Conservation (phyloP, 2,113 vertebrate species). For the Chamaetylas fuelleborni region DNA sequence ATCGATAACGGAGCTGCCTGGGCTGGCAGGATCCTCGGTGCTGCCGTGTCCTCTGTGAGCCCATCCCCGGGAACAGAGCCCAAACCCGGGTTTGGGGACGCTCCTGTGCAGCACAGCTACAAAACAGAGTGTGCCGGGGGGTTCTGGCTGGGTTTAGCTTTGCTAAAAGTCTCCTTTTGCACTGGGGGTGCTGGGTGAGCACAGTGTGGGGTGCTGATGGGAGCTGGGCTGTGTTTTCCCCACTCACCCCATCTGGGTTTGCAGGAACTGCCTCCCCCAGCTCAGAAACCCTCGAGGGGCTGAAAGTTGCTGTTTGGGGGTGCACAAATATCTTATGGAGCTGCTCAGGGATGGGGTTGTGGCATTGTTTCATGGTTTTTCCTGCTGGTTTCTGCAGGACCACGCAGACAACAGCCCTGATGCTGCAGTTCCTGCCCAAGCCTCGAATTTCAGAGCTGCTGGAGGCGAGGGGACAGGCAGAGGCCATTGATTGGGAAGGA, state of each 20-base stretch:
- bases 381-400: not conserved
- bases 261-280: not conserved
- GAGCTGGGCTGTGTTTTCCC: not conserved
- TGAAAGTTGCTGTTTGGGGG: not conserved
- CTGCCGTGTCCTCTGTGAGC: not conserved
- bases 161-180: not conserved
- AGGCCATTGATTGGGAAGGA: not conserved
- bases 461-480: not conserved
- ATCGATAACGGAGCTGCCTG: constrained; percentile 4
- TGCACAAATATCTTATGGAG: rapidly evolving
- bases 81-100: not conserved
- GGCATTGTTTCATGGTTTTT: not conserved
- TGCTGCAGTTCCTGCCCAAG: not conserved
- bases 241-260: rapidly evolving
- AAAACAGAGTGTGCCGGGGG: not conserved
- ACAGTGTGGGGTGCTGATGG: rapidly evolving
- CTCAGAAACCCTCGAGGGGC: not conserved
- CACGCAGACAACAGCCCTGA: rapidly evolving
- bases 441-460: not conserved
- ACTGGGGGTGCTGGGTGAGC: not conserved
- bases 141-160: not conserved
- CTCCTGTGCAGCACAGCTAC: not conserved
- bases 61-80: not conserved
- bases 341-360: rapidly evolving
- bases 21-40: not conserved